Evolutionary conservation across 2,797 vertebrate genomes (phyloP), one percentile per base, ranked within the genome.

Genomic region (Chrosomus eos): DNA sequence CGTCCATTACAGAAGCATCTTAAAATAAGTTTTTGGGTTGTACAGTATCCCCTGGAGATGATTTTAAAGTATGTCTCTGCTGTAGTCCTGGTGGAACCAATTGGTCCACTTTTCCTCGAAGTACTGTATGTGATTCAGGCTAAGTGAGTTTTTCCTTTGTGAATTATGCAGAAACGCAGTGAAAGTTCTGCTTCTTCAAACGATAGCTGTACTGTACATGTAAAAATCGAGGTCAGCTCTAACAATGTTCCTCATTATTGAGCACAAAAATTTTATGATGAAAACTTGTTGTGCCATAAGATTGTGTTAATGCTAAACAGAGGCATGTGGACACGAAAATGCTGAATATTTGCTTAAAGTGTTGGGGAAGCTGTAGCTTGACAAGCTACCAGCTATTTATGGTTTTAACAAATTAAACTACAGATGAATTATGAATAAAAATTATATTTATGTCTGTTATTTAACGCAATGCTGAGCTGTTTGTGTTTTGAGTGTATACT

Each of bases 31-130:
- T 43, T 68, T 77, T 45, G 26, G 21, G 51, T 58, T 68, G 45
- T 79, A 60, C 3, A 21, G 26, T 19, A 48, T 9, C 68, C 19
- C 36, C 68, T 74, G 40, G 53, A 58, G 38, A 60, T 60, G 38
- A 31, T 64, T 31, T 71, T 58, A 60, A 81, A 72, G 53, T 19
- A 72, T 81, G 31, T 19, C 79, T 40, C 66, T 40, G 31, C 79
- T 70, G 5, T 66, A 53, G 75, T 68, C 62, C 53, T 71, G 28
- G 13, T 79, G 40, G 66, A 62, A 10, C 31, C 67, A 51, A 62
- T 84, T 84, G 53, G 40, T 79, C 38, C 38, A 71, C 28, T 77
- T 70, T 70, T 78, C 64, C 66, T 71, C 16, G 55, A 84, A 79
- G n/a, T n/a, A n/a, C n/a, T n/a, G 38, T 33, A 21, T 60, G 51